These are phyloP conservation scores for Rousettus madagascariensis DNA, from an alignment of 2,797 vertebrate genomes.

Conservation along the genomic window DNA sequence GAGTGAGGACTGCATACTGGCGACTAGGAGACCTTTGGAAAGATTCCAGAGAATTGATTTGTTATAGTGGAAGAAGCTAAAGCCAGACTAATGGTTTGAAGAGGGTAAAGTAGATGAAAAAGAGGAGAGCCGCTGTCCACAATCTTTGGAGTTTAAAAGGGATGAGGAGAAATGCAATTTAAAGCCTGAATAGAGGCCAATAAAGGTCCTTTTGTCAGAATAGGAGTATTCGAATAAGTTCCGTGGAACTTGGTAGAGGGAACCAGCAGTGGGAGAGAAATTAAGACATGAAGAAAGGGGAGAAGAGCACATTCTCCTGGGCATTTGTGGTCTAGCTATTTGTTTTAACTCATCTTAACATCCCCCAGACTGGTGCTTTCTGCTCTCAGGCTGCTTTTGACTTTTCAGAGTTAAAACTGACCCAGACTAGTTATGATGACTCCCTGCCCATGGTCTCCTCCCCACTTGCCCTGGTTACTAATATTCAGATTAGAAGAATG, in stretches of 20 bases:
- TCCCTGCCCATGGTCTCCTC: not conserved
- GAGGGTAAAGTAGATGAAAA: not conserved
- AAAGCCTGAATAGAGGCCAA: conserved; percentile 1
- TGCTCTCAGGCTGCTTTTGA: not conserved
- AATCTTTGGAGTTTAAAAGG: not conserved
- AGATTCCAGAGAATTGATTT: not conserved
- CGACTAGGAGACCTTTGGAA: not conserved
- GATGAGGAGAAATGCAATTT: not conserved
- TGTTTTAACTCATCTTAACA: not conserved
- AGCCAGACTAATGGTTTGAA: not conserved
- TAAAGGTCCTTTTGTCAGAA: not conserved
- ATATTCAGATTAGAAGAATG: not conserved
- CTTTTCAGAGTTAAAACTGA: not conserved
- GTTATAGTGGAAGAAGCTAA: not conserved
- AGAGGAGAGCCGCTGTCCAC: not conserved
- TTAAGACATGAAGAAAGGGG: not conserved
- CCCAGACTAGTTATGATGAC: not conserved
- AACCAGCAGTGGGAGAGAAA: not conserved
- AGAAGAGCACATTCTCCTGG: not conserved
- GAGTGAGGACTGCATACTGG: not conserved
- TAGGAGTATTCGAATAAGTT: not conserved
- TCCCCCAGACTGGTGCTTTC: not conserved
- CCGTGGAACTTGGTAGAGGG: not conserved
- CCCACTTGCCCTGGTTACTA: not conserved
- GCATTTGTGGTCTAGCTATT: not conserved